Base-by-base conservation (phyloP, 2,888 invertebrate species). In the Palloptera scutellata region DNA sequence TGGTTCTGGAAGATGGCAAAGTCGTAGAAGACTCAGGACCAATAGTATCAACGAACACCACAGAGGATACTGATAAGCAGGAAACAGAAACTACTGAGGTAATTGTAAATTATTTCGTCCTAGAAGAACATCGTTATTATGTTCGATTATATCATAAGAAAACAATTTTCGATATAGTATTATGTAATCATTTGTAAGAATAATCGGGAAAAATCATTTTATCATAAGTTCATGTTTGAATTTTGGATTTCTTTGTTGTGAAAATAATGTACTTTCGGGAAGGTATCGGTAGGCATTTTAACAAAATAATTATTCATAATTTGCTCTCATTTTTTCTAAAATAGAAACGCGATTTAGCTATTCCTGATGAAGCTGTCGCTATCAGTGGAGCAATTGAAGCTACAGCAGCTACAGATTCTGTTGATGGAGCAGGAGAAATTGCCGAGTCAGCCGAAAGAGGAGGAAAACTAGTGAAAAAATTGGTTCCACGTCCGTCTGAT, bases 11-110 rank as follows among this genome's bases (percentile, higher is more conserved):
- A 87, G 95, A 96, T 87, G 96, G 96, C 43, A 91, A 93, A 80
- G 92, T 96, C 69, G 91, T 96, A 70, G 93, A 91, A 76, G 96
- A 96, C 86, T 91, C 94, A 4, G 96, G 96, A 12, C 96, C 96
- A 5, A 90, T 94, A 84, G 92, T 96, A 80, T 94, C 94, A 75
- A 95, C 95, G 73, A 94, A 94, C 74, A 95, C 95, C 72, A 95
- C 94, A 58, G 95, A 95, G 86, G 95, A 96, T 82, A 92, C 93
- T 58, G 93, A 95, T 80, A 95, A 93, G 69, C 93, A 95, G 81
- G 95, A 95, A 83, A 92, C 92, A 74, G 93, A 94, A 81, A 93
- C 94, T 78, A 93, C 94, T 68, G 95, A 95, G 89, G 91, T 91
- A 74, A 74, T n/a, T n/a, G n/a, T n/a, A n/a, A n/a, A n/a, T n/a